Conservation (phyloP, 2,797 vertebrate species). For the Neopelma chrysocephalum region DNA sequence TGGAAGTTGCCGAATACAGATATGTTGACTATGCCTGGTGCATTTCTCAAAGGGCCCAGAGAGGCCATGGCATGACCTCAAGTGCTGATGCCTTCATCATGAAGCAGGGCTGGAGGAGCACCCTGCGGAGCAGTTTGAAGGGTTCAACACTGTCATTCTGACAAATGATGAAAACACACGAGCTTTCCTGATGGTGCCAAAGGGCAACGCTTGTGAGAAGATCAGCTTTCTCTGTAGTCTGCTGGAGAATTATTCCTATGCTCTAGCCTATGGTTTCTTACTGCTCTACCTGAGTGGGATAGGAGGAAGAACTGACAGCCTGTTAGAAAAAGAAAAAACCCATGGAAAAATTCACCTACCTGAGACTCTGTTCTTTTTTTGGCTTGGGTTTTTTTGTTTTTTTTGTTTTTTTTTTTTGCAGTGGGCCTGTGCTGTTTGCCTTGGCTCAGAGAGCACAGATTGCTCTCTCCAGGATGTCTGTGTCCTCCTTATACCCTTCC, state of each 20-base stretch:
- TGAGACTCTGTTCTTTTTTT: background rate
- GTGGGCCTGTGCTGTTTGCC: background rate
- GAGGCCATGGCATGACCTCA: fast-evolving
- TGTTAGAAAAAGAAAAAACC: background rate
- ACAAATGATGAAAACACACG: background rate
- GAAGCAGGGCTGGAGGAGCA: background rate
- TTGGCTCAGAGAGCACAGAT: background rate
- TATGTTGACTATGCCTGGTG: background rate
- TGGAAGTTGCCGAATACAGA: background rate
- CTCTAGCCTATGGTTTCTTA: background rate
- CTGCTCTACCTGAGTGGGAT: background rate
- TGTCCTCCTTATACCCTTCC: background rate
- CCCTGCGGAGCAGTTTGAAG: background rate
- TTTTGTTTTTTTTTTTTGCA: background rate
- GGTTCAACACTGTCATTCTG: background rate
- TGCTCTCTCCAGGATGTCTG: background rate
- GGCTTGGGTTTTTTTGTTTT: too few species aligned
- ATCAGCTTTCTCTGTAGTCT: fast-evolving
- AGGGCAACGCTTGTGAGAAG: background rate
- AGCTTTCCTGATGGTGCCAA: background rate
- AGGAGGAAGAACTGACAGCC: background rate
- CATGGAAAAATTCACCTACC: background rate
- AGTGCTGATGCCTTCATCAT: background rate
- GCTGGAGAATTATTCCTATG: background rate
- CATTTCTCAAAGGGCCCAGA: background rate